Conservation (phyloP, 2,113 vertebrate species). For the Junco hyemalis region DNA sequence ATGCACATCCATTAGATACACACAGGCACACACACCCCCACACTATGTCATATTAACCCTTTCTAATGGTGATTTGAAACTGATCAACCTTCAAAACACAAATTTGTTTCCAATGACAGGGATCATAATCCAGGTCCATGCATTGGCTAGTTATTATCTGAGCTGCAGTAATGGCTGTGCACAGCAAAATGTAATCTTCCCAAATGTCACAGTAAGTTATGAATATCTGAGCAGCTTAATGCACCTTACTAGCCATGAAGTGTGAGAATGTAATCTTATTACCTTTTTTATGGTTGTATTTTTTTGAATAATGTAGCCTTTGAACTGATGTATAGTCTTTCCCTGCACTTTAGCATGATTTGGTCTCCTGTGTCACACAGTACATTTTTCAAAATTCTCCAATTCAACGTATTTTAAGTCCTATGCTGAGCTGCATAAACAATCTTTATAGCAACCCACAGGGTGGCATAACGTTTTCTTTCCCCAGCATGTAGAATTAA, state of each 20-base stretch:
- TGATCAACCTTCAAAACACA: constrained; percentile 82
- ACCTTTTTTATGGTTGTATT: constrained; percentile 87
- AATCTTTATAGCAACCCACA: constrained; percentile 80
- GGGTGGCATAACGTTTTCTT: constrained; percentile 74
- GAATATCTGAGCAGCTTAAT: constrained; percentile 86
- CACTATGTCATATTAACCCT: constrained; percentile 75
- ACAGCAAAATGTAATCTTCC: constrained; percentile 84
- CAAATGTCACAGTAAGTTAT: constrained; percentile 85
- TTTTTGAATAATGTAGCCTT: constrained; percentile 83
- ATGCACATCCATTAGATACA: constrained; percentile 69
- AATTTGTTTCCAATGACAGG: constrained; percentile 80
- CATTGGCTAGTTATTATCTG: constrained; percentile 79
- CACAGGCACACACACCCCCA: constrained; percentile 27
- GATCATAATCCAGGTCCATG: constrained; percentile 74
- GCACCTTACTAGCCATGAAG: constrained; percentile 83
- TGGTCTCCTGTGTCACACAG: constrained; percentile 71
- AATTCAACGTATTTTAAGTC: constrained; percentile 76
- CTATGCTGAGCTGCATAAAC: constrained; percentile 78
- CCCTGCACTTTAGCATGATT: constrained; percentile 81
- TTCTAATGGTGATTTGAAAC: constrained; percentile 79
- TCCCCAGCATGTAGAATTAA: constrained; percentile 63
- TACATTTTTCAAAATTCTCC: constrained; percentile 80
- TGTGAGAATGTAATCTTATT: constrained; percentile 85
- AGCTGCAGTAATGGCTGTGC: constrained; percentile 77
- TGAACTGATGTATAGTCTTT: constrained; percentile 85